Conservation (phyloP, 1,140 invertebrate species). For the Microplitis demolitor region DNA sequence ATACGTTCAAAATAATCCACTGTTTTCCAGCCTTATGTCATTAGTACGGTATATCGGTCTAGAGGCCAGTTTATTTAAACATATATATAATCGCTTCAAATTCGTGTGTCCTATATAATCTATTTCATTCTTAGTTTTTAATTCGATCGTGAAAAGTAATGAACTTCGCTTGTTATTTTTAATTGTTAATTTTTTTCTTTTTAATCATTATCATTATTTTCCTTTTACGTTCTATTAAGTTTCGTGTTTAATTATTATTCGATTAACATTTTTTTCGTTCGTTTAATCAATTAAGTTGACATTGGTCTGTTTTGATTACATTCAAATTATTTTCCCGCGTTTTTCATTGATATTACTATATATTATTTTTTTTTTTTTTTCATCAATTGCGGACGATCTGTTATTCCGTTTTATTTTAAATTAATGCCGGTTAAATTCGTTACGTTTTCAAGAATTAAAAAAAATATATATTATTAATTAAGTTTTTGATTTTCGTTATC, state of each 20-base stretch:
- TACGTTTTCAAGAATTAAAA: no score
- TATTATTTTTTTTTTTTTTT: background rate
- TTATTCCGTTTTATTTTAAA: no score
- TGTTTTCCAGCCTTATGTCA: conserved; percentile 39
- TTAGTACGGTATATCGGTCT: conserved; percentile 22
- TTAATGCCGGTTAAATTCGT: no score
- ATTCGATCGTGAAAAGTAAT: conserved; percentile 30
- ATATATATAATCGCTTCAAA: background rate
- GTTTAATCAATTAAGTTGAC: conserved; percentile 4
- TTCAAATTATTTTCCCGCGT: background rate
- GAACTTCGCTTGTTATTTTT: background rate
- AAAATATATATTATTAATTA: background rate
- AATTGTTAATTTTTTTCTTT: conserved; percentile 16
- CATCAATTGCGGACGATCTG: conserved; percentile 5
- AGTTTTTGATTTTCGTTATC: background rate
- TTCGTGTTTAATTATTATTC: conserved; percentile 1
- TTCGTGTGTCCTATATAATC: background rate
- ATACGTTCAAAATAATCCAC: conserved; percentile 41
- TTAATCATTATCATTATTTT: conserved; percentile 5
- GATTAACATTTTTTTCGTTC: background rate
- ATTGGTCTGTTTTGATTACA: conserved; percentile 11
- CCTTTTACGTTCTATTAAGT: conserved; percentile 17
- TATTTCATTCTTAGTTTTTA: background rate
- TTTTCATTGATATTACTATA: background rate
- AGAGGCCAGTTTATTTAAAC: background rate